These are phyloP conservation scores for Anolis carolinensis DNA, from an alignment of 2,113 vertebrate genomes.

Conservation along the genomic window DNA sequence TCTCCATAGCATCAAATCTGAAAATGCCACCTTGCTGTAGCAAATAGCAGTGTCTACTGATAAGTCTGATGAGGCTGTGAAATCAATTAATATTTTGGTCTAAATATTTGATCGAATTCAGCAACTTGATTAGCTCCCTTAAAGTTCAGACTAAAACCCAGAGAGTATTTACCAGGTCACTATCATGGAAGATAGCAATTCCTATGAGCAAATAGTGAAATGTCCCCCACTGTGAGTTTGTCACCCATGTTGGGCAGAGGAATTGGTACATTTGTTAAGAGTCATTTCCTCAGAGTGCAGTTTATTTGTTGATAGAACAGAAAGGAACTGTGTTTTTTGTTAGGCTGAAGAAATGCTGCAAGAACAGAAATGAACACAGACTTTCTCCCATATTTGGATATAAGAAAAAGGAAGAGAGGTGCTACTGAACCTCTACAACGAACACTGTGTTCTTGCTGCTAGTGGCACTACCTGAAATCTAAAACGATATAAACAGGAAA, in stretches of 20 bases:
- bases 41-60: too few relatives aligned
- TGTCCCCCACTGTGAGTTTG: background rate
- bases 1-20: too few relatives aligned
- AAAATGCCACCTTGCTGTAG: too few relatives aligned
- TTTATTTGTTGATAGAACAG: background rate
- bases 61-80: too few relatives aligned
- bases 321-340: background rate
- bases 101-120: too few relatives aligned
- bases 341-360: background rate
- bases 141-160: too few relatives aligned
- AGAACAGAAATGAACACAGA: background rate
- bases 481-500: background rate
- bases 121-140: too few relatives aligned
- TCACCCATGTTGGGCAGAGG: background rate
- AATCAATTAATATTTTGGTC: too few relatives aligned
- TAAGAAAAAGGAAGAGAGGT: background rate
- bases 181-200: too few relatives aligned
- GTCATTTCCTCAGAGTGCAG: too few relatives aligned
- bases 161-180: too few relatives aligned
- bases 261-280: too few relatives aligned
- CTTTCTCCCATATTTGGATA: background rate
- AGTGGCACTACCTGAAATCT: background rate
- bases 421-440: background rate
- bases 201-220: background rate
- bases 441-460: background rate